Percentiles rank a stretch among this genome's conserved stretches.
Evolutionary conservation across 1,140 invertebrate species (phyloP).

Genomic region (Choristoneura fumiferana): DNA sequence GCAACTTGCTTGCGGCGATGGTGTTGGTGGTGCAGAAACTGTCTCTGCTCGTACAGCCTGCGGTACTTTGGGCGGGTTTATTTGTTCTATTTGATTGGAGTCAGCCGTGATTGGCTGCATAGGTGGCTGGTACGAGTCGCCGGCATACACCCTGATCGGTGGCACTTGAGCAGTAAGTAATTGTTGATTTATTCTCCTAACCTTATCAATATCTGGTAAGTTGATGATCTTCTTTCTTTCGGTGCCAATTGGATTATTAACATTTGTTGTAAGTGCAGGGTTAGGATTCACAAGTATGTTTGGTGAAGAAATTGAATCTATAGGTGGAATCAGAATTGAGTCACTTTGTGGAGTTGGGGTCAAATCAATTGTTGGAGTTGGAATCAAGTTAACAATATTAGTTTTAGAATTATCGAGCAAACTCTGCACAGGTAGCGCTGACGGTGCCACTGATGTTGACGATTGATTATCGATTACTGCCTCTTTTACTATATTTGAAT

Average conservation of each 20-base stretch:
- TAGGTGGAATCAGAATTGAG: no score
- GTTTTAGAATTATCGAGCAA: conserved; percentile 30
- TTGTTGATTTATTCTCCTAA: conserved; percentile 45
- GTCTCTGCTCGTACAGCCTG: no score
- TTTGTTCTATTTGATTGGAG: neutral
- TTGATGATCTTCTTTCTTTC: conserved; percentile 49
- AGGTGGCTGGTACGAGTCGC: neutral
- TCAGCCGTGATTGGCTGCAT: neutral
- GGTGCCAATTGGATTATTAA: neutral
- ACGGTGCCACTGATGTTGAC: conserved; percentile 30
- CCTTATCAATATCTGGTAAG: conserved; percentile 45
- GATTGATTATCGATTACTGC: conserved; percentile 13
- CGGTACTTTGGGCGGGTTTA: no score
- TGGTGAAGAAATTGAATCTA: no score
- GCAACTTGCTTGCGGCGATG: neutral
- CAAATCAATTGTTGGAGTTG: neutral
- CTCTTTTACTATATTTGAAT: neutral
- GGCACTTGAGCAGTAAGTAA: conserved; percentile 48
- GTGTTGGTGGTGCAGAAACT: no score
- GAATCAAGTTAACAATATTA: conserved; percentile 19
- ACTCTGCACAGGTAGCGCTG: conserved; percentile 37
- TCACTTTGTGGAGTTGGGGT: neutral
- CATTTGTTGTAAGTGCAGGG: no score
- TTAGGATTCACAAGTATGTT: no score
- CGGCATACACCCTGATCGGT: conserved; percentile 32